Base-by-base conservation (phyloP, 2,888 invertebrate species). In the Heliconius ethilla region DNA sequence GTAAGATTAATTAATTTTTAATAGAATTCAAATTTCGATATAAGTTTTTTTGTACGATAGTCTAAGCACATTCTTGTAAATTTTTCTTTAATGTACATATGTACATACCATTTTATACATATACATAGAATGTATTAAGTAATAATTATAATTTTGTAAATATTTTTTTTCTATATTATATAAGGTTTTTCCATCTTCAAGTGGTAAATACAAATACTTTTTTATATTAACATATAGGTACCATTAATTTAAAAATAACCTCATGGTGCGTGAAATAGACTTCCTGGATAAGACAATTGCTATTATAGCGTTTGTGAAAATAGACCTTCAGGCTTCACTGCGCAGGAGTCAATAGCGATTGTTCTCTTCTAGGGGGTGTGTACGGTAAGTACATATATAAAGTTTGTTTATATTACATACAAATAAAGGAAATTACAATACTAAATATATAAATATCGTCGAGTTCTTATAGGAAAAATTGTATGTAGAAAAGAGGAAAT, bases 241-340 rank as follows among this genome's bases (percentile, higher is more conserved):
- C 86, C 85, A 75, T 85, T 86, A 87, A 87, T 87, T 86, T 85
- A 86, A 85, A 84, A 84, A 86, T 87, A 88, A 86, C 86, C 84
- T 86, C 85, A 83, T 83, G 83, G 84, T 89, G 87, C 93, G 93
- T 93, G 86, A 89, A 90, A 89, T 94, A 91, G 85, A 88, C 83
- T 93, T 94, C 94, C 94, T 92, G 93, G 86, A 83, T 85, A 80
- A 90, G 90, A 94, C 94, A 94, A 94, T 94, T 86, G 88, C 87
- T 83, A 89, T 69, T 69, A 69, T 89, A 90, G 91, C 93, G 89
- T 87, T 88, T 83, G 84, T 91, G 93, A 91, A 92, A 92, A 91
- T 87, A 86, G 86, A 90, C 94, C 94, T 94, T 94, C 94, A 93
- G 89, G 94, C 91, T 90, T 87, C 87, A 88, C 82, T 92, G 92